Conservation (phyloP, 2,888 invertebrate species). For the Dryobota labecula region DNA sequence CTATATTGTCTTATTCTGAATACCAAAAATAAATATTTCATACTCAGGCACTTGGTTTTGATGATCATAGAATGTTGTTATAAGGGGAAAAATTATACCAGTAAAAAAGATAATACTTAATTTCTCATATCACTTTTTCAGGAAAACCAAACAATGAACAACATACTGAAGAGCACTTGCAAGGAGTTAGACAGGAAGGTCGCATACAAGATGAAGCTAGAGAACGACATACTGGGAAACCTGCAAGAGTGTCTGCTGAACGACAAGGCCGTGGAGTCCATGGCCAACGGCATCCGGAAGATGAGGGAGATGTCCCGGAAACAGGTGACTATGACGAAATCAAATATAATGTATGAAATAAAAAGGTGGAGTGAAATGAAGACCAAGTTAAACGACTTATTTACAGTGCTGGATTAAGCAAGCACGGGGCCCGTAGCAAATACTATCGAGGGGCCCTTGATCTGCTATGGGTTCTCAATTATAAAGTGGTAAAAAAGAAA, state of each 20-base stretch:
- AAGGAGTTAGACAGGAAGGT: slow-evolving; percentile 87
- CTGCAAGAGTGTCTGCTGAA: slow-evolving; percentile 93
- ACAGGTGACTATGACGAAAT: slow-evolving; percentile 77
- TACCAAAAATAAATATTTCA: neutral
- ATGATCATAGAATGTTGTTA: no score
- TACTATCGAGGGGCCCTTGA: no score
- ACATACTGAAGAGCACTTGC: slow-evolving; percentile 79
- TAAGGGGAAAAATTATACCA: no score
- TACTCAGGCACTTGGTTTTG: neutral
- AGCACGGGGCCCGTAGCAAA: no score
- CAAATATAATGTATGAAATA: neutral
- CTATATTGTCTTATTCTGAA: neutral
- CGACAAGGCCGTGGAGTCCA: slow-evolving; percentile 92
- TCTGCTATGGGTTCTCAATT: no score
- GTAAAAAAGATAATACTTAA: neutral
- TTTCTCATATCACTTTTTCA: slow-evolving; percentile 67
- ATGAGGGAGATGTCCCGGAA: slow-evolving; percentile 87
- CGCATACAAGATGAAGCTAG: slow-evolving; percentile 90
- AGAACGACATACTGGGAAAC: slow-evolving; percentile 91
- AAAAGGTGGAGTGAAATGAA: neutral
- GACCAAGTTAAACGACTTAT: neutral
- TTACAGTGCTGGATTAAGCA: no score
- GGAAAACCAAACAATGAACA: slow-evolving; percentile 87
- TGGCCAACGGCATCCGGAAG: slow-evolving; percentile 87
- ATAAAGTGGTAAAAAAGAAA: no score